Evolutionary conservation across 2,113 vertebrate species (phyloP), one percentile per base, ranked within the genome.

Genomic region (Dasyprocta punctata): DNA sequence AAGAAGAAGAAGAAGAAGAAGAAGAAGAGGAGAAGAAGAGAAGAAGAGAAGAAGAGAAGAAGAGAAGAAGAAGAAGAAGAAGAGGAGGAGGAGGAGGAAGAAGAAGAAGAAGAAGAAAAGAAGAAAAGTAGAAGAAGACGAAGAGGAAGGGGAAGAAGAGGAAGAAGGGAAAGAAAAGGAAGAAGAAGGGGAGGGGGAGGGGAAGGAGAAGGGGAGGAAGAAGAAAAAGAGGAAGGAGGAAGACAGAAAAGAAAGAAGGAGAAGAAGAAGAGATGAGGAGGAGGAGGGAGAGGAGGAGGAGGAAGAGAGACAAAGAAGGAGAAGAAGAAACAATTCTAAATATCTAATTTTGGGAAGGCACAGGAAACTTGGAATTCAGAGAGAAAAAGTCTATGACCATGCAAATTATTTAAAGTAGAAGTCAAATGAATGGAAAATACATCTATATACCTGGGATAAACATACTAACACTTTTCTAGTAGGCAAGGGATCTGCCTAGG

Each of bases 321-420:
- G 20, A 14, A 67, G 65, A 7, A 67, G 17, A n/a, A 38, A 38
- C 36, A 69, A 58, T n/a, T 67, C 11, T n/a, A 65, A n/a, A 38
- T 71, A 36, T 93, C 11, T 41, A 82, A 93, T 73, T 85, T 96
- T 67, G 94, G n/a, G 20, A 89, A 93, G n/a, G 0, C 22, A 24
- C 3, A 83, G 80, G 33, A 28, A 63, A 89, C 86, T 73, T 84
- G n/a, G 11, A 89, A 16, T 30, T 8, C 16, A 61, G 10, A 10
- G 7, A 24, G 28, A 95, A 65, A 52, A 10, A 61, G 24, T 28
- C 5, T 38, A 24, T 44, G 49, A 36, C 20, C 61, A 36, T 24
- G 19, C 7, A 84, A 86, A 71, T 77, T 58, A 75, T 60, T 38
- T 69, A 22, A 60, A 87, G 52, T 81, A 65, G 94, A 91, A 95